phyloP scores from a whole-genome alignment of 2,888 invertebrate species.

The Macrostomum cliftonense region DNA sequence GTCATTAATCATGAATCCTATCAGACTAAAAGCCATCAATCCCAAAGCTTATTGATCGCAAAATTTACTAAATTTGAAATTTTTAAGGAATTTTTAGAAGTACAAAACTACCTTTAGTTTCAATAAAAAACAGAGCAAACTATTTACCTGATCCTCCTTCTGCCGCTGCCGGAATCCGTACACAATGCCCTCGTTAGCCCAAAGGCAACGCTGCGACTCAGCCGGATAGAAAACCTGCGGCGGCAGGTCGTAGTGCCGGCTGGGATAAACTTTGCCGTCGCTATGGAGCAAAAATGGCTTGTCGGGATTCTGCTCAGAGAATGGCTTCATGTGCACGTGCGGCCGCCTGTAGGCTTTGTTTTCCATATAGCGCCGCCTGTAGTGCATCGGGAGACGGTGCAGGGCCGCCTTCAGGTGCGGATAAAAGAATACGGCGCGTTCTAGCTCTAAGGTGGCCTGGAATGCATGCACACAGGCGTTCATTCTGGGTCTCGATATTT shows the following conservation, averaged over 20 bases:
- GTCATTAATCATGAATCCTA: no score
- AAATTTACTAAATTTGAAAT: no score
- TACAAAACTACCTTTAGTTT: no score
- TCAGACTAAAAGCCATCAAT: no score
- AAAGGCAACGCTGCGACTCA: conserved; percentile 64
- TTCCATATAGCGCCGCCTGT: conserved; percentile 27
- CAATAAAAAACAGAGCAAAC: no score
- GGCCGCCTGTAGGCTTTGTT: conserved; percentile 16
- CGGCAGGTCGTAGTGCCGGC: conserved; percentile 21
- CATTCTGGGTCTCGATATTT: no score
- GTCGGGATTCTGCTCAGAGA: conserved; percentile 1
- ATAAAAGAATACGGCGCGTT: not conserved
- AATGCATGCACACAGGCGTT: no score
- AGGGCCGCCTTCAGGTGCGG: not conserved
- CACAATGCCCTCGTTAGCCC: conserved; percentile 87
- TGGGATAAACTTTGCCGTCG: not conserved
- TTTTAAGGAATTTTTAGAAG: no score
- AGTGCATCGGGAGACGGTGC: conserved; percentile 30
- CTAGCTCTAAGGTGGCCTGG: no score
- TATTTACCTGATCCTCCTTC: not conserved
- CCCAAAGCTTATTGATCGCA: no score
- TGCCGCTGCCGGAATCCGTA: conserved; percentile 55
- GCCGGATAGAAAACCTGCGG: conserved; percentile 57
- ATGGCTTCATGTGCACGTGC: not conserved
- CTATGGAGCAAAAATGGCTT: not conserved